Base-by-base conservation (phyloP, 2,113 vertebrate species). In the Reinhardtius hippoglossoides region DNA sequence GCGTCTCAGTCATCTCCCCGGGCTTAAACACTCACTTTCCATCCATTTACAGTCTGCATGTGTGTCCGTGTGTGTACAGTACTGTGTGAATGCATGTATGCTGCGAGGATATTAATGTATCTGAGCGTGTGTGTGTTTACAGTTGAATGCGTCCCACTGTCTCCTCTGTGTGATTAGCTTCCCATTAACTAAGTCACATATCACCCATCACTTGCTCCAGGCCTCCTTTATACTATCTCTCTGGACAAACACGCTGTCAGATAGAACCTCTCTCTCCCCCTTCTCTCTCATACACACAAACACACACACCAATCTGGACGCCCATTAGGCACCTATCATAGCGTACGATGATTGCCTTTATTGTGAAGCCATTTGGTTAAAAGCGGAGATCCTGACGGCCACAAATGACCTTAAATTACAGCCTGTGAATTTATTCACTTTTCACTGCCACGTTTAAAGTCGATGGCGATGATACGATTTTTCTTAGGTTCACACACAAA, bases 131-230 rank as follows among this genome's bases (percentile, higher is more conserved):
- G 42, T 66, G 54, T 90, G 81, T 94, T 92, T 93, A 89, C 80
- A 85, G 82, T 74, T 61, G 67, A 52, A 57, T 54, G 78, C 71
- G 23, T 84, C 86, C 75, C 78, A 65, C 75, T 86, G 88, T 89
- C 90, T 90, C 71, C 82, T 67, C 60, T n/a, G 80, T 75, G 80
- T 86, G 86, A 93, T 94, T 93, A 92, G 87, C 60, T 76, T 84
- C 76, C 88, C 91, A 93, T 94, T 91, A 92, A 87, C 85, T 31
- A 59, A 86, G 84, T 85, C 90, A 80, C 88, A 85, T 87, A 89
- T 91, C 90, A 78, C 67, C 84, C 84, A 81, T 83, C 87, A 80
- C 80, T 74, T 82, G 88, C 83, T 91, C 88, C 89, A 91, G 87
- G 82, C 84, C 81, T 75, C 78, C 80, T 83, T 85, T 89, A 83